Conservation (phyloP, 2,113 vertebrate genomes). For the Formicarius rufipectus region DNA sequence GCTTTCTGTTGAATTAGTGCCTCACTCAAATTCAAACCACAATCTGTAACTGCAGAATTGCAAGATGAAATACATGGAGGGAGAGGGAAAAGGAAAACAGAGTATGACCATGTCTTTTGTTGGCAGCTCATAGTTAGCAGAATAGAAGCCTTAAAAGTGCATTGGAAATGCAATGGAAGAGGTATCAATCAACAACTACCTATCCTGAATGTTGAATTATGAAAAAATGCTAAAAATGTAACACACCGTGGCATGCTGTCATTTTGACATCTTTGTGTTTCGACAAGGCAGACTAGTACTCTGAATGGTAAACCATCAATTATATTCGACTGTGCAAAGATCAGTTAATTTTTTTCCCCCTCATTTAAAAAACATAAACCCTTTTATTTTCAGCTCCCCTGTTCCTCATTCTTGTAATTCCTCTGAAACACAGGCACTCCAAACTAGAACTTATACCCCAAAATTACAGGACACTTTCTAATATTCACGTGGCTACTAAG, state of each 20-base stretch:
- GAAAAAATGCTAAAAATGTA: neutral
- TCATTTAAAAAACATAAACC: neutral
- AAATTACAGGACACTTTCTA: neutral
- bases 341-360: neutral
- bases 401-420: neutral
- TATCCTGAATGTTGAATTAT: neutral
- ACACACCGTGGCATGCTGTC: neutral
- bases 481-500: neutral
- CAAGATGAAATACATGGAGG: fast-evolving
- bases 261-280: neutral
- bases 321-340: neutral
- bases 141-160: neutral
- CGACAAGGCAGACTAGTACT: neutral
- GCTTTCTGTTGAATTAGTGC: neutral
- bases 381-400: neutral
- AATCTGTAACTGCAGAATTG: neutral
- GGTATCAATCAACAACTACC: neutral
- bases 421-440: neutral
- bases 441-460: neutral
- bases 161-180: neutral
- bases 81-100: neutral
- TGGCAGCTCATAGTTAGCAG: neutral
- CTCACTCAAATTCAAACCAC: neutral
- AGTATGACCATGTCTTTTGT: neutral
- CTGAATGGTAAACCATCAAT: neutral